Evolutionary conservation across 2,797 vertebrate genomes (phyloP), one percentile per base, ranked within the genome.

Genomic region (Tapera naevia): DNA sequence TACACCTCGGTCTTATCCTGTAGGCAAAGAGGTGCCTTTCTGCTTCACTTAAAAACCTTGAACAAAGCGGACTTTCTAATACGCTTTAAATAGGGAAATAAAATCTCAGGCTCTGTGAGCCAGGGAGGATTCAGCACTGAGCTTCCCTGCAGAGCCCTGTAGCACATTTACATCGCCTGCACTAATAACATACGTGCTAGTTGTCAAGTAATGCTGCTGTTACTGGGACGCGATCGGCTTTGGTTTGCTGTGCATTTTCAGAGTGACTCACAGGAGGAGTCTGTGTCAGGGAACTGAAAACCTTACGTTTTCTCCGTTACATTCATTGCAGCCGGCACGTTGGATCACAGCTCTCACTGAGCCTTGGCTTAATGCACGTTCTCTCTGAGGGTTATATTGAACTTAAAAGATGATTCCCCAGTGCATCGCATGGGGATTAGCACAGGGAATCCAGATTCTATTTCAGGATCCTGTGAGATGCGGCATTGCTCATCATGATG

Each of bases 391-490:
- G 28, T 66, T 78, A 11, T 46, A 17, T 24, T 62, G 75, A 65
- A 50, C 69, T 69, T 58, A 0, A 7, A 62, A 74, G 53, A 27
- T 37, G 66, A 41, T 93, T 94, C 85, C 86, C 41, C 11, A 50
- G 88, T 18, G n/a, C 14, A 22, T 73, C 67, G 13, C 3, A 0
- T 17, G 39, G 21, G 46, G 80, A 71, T 22, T 94, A 93, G 92
- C 7, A 28, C 91, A 22, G 88, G 88, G 79, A 78, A 28, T 37
- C 78, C n/a, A 8, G 23, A 13, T 13, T 33, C 39, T 61, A 80
- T 80, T 56, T 87, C 80, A 61, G 69, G 88, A 74, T 87, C 67
- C 69, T 93, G 54, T 9, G 35, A 75, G 57, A 85, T 69, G 43
- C 6, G 12, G 30, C 27, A 18, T 46, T 3, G 2, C 88, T 91